A percentile compares a stretch with the other conserved stretches of the same genome.
Conservation (phyloP, 2,113 vertebrate species). For the Indri indri region DNA sequence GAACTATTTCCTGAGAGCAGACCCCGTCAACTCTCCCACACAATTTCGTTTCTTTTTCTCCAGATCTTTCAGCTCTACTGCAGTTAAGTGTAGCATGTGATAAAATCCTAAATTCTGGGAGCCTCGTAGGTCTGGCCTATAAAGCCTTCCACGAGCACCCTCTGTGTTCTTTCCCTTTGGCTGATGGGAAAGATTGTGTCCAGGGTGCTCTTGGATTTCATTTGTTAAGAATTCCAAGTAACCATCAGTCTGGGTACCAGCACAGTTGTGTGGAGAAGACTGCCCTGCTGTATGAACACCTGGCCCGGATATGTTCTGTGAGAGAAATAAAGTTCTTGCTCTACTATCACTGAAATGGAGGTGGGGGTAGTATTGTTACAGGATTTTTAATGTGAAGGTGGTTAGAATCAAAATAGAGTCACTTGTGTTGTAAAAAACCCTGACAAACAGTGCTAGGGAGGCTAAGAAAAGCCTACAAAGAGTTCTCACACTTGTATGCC, state of each 20-base stretch:
- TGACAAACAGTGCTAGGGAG: neutral
- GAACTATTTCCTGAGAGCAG: neutral
- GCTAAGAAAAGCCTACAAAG: neutral
- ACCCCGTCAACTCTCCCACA: neutral
- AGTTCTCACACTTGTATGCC: neutral
- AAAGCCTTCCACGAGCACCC: neutral
- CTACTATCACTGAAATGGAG: neutral
- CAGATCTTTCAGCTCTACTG: neutral
- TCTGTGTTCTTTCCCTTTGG: neutral
- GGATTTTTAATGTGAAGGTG: neutral
- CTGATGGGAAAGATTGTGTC: neutral
- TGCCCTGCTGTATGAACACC: neutral
- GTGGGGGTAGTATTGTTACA: neutral
- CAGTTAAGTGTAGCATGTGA: neutral
- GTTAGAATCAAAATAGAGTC: neutral
- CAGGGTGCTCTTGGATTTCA: neutral
- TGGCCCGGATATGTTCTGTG: neutral
- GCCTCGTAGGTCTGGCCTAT: fast-evolving
- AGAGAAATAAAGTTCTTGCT: neutral
- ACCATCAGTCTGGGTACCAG: neutral
- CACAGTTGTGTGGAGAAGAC: neutral
- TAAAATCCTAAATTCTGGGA: neutral
- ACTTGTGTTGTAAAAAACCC: neutral
- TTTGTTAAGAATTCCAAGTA: neutral
- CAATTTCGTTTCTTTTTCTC: neutral